Conservation (phyloP, 2,113 vertebrate species). For the Gopherus evgoodei region DNA sequence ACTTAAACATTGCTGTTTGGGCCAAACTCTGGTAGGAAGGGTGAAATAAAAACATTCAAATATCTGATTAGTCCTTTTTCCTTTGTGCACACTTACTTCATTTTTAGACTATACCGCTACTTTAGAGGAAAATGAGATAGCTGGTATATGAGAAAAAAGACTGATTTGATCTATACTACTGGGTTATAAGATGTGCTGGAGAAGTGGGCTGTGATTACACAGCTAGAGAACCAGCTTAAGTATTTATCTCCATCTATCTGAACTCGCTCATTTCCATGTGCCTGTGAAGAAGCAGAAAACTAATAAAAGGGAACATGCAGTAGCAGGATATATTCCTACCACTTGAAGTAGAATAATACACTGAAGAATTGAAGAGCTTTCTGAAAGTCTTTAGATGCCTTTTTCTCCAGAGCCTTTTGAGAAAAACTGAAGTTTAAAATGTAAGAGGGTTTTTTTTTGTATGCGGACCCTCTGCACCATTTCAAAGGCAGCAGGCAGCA, state of each 20-base stretch:
- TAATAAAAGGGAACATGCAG: not conserved
- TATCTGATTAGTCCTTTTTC: not conserved
- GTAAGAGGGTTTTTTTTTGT: not conserved
- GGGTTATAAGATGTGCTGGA: not conserved
- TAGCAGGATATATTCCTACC: not conserved
- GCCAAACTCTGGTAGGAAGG: not conserved
- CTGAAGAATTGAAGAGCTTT: not conserved
- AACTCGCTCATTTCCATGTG: not conserved
- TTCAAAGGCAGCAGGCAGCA: not conserved
- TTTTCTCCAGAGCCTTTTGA: not conserved
- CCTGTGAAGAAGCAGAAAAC: not conserved
- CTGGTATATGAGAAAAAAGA: not conserved
- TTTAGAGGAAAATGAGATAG: not conserved
- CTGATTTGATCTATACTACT: not conserved
- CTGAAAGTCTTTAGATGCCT: not conserved
- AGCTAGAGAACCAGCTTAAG: not conserved
- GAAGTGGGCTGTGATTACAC: not conserved
- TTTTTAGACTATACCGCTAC: not conserved
- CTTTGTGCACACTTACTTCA: accelerated
- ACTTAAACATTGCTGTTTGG: not conserved
- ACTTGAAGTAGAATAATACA: not conserved
- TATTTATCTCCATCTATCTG: not conserved
- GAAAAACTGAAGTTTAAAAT: not conserved
- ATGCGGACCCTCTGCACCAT: not conserved
- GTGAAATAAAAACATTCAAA: not conserved